A percentile compares a stretch with the other conserved stretches of the same genome.
phyloP scores from a whole-genome alignment of 1,140 invertebrate species.

The Drosophila orena region DNA sequence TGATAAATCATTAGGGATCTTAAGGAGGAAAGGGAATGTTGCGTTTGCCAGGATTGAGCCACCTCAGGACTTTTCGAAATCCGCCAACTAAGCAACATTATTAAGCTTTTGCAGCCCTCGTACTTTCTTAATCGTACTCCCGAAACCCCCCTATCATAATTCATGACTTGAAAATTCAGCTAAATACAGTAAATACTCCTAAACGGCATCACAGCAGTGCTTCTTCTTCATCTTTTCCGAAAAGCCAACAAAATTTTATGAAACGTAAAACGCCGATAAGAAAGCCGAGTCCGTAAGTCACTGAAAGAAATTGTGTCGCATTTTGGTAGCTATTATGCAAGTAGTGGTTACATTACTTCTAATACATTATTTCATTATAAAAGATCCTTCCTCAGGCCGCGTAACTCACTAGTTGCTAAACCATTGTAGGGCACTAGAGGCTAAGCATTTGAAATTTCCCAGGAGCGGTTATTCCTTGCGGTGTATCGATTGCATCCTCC shows the following conservation, averaged over 20 bases:
- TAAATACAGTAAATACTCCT: conserved; percentile 47
- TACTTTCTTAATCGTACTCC: conserved; percentile 4
- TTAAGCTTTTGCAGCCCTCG: conserved; percentile 11
- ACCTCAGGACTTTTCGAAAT: conserved; percentile 13
- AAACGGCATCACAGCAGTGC: conserved; percentile 19
- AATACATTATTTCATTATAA: too few species aligned
- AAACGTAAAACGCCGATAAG: conserved; percentile 84
- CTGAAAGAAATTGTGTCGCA: neutral
- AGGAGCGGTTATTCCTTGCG: neutral
- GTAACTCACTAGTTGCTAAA: too few species aligned
- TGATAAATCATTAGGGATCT: conserved; percentile 53
- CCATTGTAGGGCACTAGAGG: neutral
- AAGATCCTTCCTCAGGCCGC: too few species aligned
- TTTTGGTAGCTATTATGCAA: neutral
- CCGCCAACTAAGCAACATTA: conserved; percentile 38
- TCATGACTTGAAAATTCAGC: conserved; percentile 45
- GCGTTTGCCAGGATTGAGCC: conserved; percentile 8
- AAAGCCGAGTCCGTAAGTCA: conserved; percentile 15
- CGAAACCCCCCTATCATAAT: conserved; percentile 33
- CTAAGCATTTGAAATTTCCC: neutral
- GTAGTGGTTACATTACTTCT: too few species aligned
- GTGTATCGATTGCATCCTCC: conserved; percentile 51
- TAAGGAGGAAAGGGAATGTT: neutral
- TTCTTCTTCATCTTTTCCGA: conserved; percentile 58
- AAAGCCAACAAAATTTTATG: conserved; percentile 79